Evolutionary conservation across 2,888 invertebrate genomes (phyloP).

Genomic region (Pherbina coryleti): DNA sequence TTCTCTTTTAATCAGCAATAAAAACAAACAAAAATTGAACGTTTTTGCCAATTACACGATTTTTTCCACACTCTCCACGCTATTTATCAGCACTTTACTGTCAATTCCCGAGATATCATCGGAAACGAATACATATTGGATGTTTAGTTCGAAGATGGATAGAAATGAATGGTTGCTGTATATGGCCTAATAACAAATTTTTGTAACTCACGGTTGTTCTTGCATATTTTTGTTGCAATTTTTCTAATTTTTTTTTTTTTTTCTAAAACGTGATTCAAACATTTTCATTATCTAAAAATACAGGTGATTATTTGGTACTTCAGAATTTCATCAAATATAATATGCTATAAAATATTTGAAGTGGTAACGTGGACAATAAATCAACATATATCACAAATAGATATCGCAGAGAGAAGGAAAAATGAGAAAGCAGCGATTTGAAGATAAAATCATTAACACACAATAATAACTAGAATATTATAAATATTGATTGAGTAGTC

Average conservation of each 20-base stretch:
- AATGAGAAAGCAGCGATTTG: not conserved
- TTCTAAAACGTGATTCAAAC: not conserved
- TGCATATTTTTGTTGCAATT: not conserved
- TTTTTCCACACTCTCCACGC: not conserved
- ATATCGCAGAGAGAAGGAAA: not conserved
- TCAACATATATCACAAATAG: not conserved
- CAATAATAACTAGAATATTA: too few relatives aligned
- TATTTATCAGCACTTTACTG: conserved; percentile 27
- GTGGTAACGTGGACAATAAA: not conserved
- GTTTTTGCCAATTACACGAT: conserved; percentile 25
- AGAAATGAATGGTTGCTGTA: not conserved
- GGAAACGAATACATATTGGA: conserved; percentile 5
- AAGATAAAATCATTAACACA: too few relatives aligned
- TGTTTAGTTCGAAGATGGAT: not conserved
- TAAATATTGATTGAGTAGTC: too few relatives aligned
- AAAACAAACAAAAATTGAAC: conserved; percentile 16
- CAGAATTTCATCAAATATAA: conserved; percentile 9
- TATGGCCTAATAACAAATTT: not conserved
- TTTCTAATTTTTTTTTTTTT: not conserved
- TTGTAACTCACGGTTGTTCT: not conserved
- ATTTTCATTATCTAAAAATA: conserved; percentile 16
- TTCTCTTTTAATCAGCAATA: not conserved
- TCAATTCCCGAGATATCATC: conserved; percentile 21
- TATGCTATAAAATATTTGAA: conserved; percentile 7
- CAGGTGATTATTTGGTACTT: conserved; percentile 16